Evolutionary conservation across 2,113 vertebrate genomes (phyloP).

Genomic region (Pluvialis apricaria): DNA sequence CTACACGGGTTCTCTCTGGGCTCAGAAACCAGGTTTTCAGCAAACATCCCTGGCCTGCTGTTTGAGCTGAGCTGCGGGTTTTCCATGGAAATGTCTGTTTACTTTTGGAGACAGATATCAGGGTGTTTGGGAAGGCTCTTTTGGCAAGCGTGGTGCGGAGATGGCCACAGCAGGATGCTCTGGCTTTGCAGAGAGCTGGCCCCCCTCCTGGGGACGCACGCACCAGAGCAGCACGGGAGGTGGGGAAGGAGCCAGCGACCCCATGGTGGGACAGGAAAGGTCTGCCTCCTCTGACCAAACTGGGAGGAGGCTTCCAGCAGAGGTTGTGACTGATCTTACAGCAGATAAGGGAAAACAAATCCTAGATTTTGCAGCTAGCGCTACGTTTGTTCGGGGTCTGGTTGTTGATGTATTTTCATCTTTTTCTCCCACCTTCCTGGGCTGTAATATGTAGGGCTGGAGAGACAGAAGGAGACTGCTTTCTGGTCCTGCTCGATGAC

Average conservation of each 20-base stretch:
- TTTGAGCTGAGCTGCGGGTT: not conserved
- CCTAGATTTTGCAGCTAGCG: not conserved
- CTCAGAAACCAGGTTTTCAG: not conserved
- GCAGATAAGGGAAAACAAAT: not conserved
- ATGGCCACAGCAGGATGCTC: not conserved
- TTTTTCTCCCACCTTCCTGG: not conserved
- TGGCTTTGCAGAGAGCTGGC: not conserved
- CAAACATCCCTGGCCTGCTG: not conserved
- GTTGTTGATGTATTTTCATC: not conserved
- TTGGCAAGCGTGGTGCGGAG: accelerated
- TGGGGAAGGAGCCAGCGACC: not conserved
- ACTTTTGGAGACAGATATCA: not conserved
- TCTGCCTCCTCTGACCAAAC: not conserved
- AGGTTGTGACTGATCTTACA: not conserved
- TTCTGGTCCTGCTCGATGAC: not conserved
- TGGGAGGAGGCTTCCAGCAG: not conserved
- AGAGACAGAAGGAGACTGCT: not conserved
- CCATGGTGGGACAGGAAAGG: not conserved
- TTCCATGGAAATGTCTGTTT: not conserved
- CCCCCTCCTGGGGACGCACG: accelerated
- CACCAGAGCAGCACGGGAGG: accelerated
- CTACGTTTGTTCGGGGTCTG: accelerated
- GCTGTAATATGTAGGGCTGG: not conserved
- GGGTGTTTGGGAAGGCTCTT: not conserved
- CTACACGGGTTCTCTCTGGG: not conserved